These are phyloP conservation scores for Hydrozoanthus tunicans DNA, from an alignment of 64 coral and sea anemone species.

Conservation along the genomic window DNA sequence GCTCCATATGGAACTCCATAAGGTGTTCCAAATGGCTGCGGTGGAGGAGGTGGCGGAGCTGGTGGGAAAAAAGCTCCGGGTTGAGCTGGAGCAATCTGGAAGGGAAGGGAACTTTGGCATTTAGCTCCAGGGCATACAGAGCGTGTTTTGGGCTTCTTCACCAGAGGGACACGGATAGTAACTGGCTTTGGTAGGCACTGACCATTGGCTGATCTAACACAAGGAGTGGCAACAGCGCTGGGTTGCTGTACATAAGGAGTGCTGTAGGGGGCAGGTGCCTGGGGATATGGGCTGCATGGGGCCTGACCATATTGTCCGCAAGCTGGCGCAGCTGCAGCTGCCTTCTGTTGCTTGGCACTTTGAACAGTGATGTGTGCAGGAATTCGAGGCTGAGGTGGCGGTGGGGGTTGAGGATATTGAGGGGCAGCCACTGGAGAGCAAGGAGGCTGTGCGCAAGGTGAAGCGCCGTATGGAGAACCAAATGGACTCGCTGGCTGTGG, in stretches of 20 bases:
- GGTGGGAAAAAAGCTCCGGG: not conserved
- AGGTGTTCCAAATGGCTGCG: slow-evolving; percentile 37
- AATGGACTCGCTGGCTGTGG: slow-evolving; percentile 38
- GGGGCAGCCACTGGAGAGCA: slow-evolving; percentile 24
- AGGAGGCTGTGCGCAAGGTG: slow-evolving; percentile 32
- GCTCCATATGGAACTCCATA: slow-evolving; percentile 53
- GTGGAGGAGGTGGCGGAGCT: not conserved
- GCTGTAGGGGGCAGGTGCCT: not conserved
- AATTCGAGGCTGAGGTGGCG: slow-evolving; percentile 4
- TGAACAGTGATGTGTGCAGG: slow-evolving; percentile 40
- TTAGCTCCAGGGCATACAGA: slow-evolving; percentile 5
- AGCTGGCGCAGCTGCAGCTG: slow-evolving; percentile 27
- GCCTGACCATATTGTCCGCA: slow-evolving; percentile 45
- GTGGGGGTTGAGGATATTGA: slow-evolving; percentile 14
- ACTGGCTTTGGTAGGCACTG: slow-evolving; percentile 11
- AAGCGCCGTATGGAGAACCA: slow-evolving; percentile 36
- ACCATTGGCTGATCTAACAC: slow-evolving; percentile 30
- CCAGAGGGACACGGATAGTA: slow-evolving; percentile 35
- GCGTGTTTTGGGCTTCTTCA: slow-evolving; percentile 26
- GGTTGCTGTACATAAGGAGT: slow-evolving; percentile 20
- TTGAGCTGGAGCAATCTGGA: slow-evolving; percentile 34
- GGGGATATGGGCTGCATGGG: slow-evolving; percentile 31
- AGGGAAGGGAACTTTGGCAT: slow-evolving; percentile 19
- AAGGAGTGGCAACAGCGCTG: slow-evolving; percentile 21
- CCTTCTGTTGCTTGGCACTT: slow-evolving; percentile 34